These are phyloP conservation scores for Temnothorax ravouxi DNA, from an alignment of 2,888 invertebrate species.

Conservation along the genomic window DNA sequence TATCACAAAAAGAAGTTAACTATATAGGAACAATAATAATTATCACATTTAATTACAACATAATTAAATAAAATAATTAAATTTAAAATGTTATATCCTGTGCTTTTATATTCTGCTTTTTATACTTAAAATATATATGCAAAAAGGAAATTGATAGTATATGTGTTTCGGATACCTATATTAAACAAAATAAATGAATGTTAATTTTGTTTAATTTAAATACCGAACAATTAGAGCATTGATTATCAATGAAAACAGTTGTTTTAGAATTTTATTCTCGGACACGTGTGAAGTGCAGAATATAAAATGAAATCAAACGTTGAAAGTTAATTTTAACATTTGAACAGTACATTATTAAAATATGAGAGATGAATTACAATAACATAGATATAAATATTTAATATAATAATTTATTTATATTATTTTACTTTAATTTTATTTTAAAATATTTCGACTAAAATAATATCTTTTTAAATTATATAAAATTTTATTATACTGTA, in stretches of 20 bases:
- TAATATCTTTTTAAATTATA: neutral
- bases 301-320: neutral
- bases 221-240: neutral
- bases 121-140: neutral
- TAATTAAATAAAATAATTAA: neutral
- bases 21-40: neutral
- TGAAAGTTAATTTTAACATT: neutral
- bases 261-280: neutral
- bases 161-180: neutral
- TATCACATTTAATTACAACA: neutral
- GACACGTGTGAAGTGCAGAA: neutral
- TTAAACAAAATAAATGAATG: neutral
- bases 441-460: neutral
- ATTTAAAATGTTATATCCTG: neutral
- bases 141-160: neutral
- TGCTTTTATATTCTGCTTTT: neutral
- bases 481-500: neutral
- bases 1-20: neutral
- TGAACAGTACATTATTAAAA: slow-evolving; percentile 3
- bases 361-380: neutral
- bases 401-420: neutral
- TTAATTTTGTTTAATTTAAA: slow-evolving; percentile 1
- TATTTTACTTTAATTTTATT: neutral
- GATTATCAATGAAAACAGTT: slow-evolving; percentile 9
- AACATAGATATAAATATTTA: neutral